phyloP scores from a whole-genome alignment of 2,888 invertebrate genomes.

The Cataglyphis livida region DNA sequence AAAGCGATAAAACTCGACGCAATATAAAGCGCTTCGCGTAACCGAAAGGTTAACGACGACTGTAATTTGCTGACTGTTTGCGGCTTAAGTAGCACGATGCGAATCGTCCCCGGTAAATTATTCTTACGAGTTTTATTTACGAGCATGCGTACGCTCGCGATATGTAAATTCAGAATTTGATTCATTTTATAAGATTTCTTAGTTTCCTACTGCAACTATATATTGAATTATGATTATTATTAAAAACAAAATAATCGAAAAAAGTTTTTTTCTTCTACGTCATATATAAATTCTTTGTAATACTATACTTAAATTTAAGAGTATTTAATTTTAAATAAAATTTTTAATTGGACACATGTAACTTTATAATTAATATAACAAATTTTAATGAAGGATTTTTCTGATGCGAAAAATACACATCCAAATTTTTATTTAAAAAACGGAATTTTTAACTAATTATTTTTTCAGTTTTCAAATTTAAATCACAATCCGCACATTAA shows the following conservation, averaged over 20 bases:
- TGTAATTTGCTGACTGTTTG: conserved; percentile 50
- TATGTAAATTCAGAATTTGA: conserved; percentile 38
- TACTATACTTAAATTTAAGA: conserved; percentile 10
- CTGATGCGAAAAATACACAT: not conserved
- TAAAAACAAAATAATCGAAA: not conserved
- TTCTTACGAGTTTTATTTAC: conserved; percentile 41
- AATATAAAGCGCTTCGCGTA: conserved; percentile 40
- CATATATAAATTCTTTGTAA: not conserved
- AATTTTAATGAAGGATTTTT: not conserved
- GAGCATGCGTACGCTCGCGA: conserved; percentile 27
- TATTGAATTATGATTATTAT: conserved; percentile 21
- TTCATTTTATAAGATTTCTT: conserved; percentile 1
- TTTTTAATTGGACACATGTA: not conserved
- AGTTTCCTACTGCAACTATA: not conserved
- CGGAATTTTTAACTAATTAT: not conserved
- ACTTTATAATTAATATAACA: not conserved
- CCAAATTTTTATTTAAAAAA: not conserved
- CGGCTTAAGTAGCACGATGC: conserved; percentile 21
- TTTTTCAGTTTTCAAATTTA: not conserved
- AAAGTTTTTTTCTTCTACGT: not conserved
- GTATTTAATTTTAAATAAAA: not conserved
- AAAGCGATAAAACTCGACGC: conserved; percentile 57
- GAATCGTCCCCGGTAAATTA: conserved; percentile 24
- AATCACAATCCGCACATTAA: not conserved
- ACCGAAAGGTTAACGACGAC: conserved; percentile 56